Conservation (phyloP, 2,888 invertebrate species). For the Mantis religiosa region DNA sequence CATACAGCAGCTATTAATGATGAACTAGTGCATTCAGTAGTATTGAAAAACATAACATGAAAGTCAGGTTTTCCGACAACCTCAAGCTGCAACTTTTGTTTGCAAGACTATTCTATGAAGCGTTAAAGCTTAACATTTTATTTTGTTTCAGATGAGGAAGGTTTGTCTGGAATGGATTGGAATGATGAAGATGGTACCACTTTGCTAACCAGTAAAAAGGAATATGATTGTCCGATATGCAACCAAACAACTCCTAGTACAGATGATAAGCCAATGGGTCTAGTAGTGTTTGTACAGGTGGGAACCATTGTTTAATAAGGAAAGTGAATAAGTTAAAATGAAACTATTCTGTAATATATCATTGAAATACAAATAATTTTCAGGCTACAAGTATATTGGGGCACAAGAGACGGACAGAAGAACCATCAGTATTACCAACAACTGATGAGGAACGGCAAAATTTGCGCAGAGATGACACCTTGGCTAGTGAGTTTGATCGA, state of each 20-base stretch:
- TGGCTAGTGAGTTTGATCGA: constrained; percentile 72
- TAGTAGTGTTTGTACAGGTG: constrained; percentile 81
- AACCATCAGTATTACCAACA: constrained; percentile 57
- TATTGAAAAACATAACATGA: too few relatives aligned
- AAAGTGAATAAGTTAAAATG: not conserved
- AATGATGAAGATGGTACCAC: constrained; percentile 46
- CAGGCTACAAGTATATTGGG: constrained; percentile 84
- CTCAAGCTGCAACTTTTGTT: not conserved
- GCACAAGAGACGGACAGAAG: constrained; percentile 59
- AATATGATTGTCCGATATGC: constrained; percentile 95
- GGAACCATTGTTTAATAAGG: constrained; percentile 22
- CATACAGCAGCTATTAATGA: too few relatives aligned
- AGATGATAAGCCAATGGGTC: constrained; percentile 78
- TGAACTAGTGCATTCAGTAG: too few relatives aligned
- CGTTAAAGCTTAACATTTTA: constrained; percentile 4
- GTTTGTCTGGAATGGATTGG: constrained; percentile 58
- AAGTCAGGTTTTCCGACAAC: too few relatives aligned
- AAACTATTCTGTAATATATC: not conserved
- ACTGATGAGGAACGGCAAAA: constrained; percentile 58
- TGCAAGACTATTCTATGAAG: not conserved
- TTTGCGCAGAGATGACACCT: constrained; percentile 37
- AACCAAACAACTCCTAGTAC: constrained; percentile 84
- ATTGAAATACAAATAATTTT: constrained; percentile 16
- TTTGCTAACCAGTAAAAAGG: constrained; percentile 54
- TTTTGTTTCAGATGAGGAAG: constrained; percentile 46